Conservation (phyloP, 1,140 invertebrate species). For the Diabrotica undecimpunctata region DNA sequence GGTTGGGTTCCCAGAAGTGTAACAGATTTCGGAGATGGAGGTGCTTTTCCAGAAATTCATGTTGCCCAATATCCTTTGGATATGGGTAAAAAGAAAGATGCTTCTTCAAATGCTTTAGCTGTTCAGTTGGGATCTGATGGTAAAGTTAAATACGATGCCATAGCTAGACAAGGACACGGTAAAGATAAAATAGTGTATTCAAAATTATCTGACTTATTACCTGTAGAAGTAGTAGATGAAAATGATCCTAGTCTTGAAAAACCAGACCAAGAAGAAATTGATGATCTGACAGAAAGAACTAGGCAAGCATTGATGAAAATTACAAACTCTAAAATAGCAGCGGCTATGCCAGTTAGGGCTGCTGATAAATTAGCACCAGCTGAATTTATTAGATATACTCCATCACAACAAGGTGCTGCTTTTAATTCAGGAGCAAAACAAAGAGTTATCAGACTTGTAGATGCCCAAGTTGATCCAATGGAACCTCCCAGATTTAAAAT, state of each 20-base stretch:
- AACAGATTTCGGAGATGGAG: slow-evolving; percentile 92
- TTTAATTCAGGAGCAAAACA: slow-evolving; percentile 98
- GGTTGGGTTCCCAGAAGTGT: slow-evolving; percentile 88
- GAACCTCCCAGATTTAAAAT: slow-evolving; percentile 98
- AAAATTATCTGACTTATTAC: slow-evolving; percentile 89
- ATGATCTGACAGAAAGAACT: slow-evolving; percentile 84
- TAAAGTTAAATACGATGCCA: slow-evolving; percentile 95
- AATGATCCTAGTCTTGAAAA: slow-evolving; percentile 85
- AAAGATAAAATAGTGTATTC: slow-evolving; percentile 98
- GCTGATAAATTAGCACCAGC: slow-evolving; percentile 86
- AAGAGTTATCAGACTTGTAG: slow-evolving; percentile 94
- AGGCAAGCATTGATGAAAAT: slow-evolving; percentile 79
- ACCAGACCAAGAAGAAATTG: slow-evolving; percentile 80
- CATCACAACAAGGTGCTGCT: slow-evolving; percentile 90
- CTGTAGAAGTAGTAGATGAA: slow-evolving; percentile 87
- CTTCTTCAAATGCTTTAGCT: slow-evolving; percentile 85
- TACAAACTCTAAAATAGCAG: slow-evolving; percentile 85
- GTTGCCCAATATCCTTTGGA: slow-evolving; percentile 95
- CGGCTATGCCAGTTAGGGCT: slow-evolving; percentile 88
- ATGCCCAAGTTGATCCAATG: slow-evolving; percentile 95
- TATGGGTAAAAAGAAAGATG: slow-evolving; percentile 74
- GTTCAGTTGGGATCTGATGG: slow-evolving; percentile 90
- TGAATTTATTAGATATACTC: slow-evolving; percentile 96
- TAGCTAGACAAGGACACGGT: slow-evolving; percentile 90
- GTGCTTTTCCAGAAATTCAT: slow-evolving; percentile 97